Evolutionary conservation across 2,797 vertebrate species (phyloP), one percentile per base, ranked within the genome.

Genomic region (Lutjanus campechanus): DNA sequence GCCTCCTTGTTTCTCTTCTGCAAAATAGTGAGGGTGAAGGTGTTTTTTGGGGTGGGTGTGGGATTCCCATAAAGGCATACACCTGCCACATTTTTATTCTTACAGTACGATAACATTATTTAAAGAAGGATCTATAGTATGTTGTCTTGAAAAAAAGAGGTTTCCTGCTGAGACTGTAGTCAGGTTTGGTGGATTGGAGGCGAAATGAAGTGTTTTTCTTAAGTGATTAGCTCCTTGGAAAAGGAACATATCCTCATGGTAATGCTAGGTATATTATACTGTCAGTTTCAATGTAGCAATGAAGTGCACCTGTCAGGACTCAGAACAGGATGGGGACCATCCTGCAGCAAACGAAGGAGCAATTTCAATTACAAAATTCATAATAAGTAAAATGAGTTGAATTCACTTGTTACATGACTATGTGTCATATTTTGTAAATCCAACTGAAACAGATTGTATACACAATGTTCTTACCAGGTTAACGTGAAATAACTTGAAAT

Each of bases 231-330:
- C 64, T 78, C 54, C 11, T 77, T 65, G 67, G 51, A 51, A 79
- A 58, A 81, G 73, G 58, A 71, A 72, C 41, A 72, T 74, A 70
- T 64, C 68, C 69, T 77, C 63, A 41, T 17, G 64, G 3, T 36
- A 36, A 36, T 36, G 29, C 69, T 69, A 51, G 80, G 73, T 56
- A 85, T 72, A 70, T 73, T 66, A 50, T 68, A 69, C 82, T 75
- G 73, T 76, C 82, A 67, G 73, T 79, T 88, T 68, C 51, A 77
- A 86, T 91, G 87, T 88, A 91, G 91, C 81, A 87, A 71, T 36
- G 43, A 58, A 41, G 68, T 73, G 73, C 29, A 85, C 41, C 50
- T 67, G 62, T 69, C 13, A 44, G 58, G 73, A 71, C 61, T 66
- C 43, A 25, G 50, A 81, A 62, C 62, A 61, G 73, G 69, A 64